A percentile compares a stretch with the other conserved stretches of the same genome.
phyloP scores from a whole-genome alignment of 2,113 vertebrate species.

The Rhinogobius similis region DNA sequence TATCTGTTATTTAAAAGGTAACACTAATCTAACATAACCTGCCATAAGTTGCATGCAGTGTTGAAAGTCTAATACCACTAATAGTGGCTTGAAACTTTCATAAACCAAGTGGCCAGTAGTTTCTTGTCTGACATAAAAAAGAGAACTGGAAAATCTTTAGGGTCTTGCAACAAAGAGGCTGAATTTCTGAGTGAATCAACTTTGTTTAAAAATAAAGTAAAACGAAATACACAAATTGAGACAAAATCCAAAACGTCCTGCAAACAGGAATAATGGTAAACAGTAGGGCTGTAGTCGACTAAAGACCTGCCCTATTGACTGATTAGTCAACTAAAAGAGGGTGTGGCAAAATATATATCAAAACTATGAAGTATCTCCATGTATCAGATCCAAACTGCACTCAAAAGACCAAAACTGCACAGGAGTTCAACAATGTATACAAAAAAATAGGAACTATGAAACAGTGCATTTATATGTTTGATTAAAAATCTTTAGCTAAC shows the following conservation, averaged over 20 bases:
- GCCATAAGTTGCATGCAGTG: background rate
- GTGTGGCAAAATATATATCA: too few relatives aligned
- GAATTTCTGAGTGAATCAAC: background rate
- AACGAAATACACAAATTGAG: too few relatives aligned
- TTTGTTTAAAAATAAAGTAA: background rate
- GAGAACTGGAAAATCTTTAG: background rate
- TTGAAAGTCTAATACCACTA: conserved; percentile 42
- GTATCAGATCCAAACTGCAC: too few relatives aligned
- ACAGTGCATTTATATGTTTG: too few relatives aligned
- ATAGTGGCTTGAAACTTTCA: conserved; percentile 1
- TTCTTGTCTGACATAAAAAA: background rate
- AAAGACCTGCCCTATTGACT: too few relatives aligned
- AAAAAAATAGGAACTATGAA: too few relatives aligned
- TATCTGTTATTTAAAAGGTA: conserved; percentile 23
- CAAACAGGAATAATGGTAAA: background rate
- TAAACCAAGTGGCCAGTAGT: conserved; percentile 25
- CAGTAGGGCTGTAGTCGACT: too few relatives aligned
- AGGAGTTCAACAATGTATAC: too few relatives aligned
- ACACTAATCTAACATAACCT: conserved; percentile 25
- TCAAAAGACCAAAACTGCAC: too few relatives aligned
- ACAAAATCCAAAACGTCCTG: background rate
- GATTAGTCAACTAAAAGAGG: too few relatives aligned
- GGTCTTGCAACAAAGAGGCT: background rate
- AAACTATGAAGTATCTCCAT: too few relatives aligned
- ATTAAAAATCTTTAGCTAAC: too few relatives aligned